Evolutionary conservation across 2,888 invertebrate genomes (phyloP).

Genomic region (Drosophila pseudotakahashii): DNA sequence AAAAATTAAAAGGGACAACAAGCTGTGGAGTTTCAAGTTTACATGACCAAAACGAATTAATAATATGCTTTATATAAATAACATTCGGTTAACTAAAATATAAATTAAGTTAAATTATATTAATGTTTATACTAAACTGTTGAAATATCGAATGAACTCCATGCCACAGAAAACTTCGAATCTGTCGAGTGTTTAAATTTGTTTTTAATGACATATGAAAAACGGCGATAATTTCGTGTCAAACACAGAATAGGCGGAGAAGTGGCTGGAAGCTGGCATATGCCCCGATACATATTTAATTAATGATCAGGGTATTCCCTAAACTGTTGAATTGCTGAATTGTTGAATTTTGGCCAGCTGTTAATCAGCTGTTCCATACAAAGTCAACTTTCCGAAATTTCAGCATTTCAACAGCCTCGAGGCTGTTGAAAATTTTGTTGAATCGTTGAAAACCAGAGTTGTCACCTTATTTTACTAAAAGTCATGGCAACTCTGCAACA

Average conservation of each 20-base stretch:
- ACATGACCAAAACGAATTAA: background rate
- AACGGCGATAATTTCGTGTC: constrained; percentile 41
- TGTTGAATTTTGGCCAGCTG: too few relatives aligned
- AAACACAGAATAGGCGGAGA: constrained; percentile 4
- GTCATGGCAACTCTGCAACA: too few relatives aligned
- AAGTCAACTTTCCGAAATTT: too few relatives aligned
- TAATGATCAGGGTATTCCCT: too few relatives aligned
- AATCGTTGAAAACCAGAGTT: too few relatives aligned
- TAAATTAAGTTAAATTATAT: too few relatives aligned
- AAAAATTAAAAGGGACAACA: background rate
- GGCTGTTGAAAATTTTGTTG: too few relatives aligned
- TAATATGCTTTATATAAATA: background rate
- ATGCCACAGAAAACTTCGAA: background rate
- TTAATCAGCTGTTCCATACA: too few relatives aligned
- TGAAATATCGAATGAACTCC: constrained; percentile 8
- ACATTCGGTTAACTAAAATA: too few relatives aligned
- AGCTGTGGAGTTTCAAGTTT: background rate
- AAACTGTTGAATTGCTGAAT: too few relatives aligned
- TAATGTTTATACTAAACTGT: background rate
- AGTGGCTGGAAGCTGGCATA: constrained; percentile 34
- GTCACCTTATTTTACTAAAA: too few relatives aligned
- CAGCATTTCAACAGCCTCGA: too few relatives aligned
- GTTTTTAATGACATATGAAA: constrained; percentile 51
- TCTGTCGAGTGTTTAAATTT: constrained; percentile 45
- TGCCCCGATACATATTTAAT: constrained; percentile 46